Evolutionary conservation across 2,797 vertebrate species (phyloP).

Genomic region (Petrocephalus schoutedeni): DNA sequence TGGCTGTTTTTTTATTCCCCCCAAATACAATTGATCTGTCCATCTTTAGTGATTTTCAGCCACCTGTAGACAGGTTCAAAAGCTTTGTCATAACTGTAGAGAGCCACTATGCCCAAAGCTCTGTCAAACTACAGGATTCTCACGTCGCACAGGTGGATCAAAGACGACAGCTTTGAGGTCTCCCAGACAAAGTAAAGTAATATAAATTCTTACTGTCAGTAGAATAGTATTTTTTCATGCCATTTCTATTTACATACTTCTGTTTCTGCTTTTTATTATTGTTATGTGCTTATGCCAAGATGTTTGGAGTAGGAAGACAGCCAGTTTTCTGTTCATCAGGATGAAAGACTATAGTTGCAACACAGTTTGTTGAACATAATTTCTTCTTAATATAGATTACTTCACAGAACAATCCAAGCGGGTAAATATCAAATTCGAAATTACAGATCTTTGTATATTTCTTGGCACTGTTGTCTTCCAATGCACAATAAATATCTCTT

Average conservation of each 20-base stretch:
- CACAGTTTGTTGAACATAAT: conserved; percentile 5
- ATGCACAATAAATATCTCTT: conserved; percentile 7
- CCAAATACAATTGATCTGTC: conserved; percentile 7
- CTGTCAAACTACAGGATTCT: conserved; percentile 11
- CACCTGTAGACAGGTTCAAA: conserved; percentile 9
- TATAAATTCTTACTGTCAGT: conserved; percentile 8
- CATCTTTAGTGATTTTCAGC: neutral
- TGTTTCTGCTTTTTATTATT: conserved; percentile 5
- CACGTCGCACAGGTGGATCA: neutral
- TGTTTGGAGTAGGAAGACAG: neutral
- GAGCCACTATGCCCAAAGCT: neutral
- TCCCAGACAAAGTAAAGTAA: neutral
- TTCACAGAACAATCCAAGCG: conserved; percentile 1
- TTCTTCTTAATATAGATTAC: conserved; percentile 3
- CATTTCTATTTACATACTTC: conserved; percentile 11
- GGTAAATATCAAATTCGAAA: neutral
- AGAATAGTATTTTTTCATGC: neutral
- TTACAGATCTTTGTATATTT: neutral
- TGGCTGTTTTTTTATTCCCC: neutral
- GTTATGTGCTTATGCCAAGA: neutral
- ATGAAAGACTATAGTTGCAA: conserved; percentile 8
- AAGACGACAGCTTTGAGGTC: neutral
- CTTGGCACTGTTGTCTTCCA: neutral
- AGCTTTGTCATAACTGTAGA: conserved; percentile 1
- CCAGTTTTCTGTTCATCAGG: neutral